A percentile compares a stretch with the other conserved stretches of the same genome.
These are phyloP conservation scores for Pomatostomus ruficeps DNA, from an alignment of 2,113 vertebrate genomes.

Conservation along the genomic window DNA sequence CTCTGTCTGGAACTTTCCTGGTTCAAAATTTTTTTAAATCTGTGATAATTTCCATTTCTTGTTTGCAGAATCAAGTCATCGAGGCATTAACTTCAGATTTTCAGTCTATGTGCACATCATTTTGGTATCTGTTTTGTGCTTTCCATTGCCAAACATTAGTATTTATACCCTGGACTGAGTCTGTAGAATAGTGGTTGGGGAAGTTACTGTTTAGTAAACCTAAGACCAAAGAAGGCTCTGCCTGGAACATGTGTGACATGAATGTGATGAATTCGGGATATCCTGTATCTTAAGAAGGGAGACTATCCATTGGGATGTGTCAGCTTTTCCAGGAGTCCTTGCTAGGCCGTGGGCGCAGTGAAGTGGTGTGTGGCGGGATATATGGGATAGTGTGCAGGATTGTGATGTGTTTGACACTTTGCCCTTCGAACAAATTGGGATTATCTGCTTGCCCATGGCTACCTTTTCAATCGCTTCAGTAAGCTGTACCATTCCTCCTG, in stretches of 20 bases:
- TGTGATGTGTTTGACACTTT: neutral
- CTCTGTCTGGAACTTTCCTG: neutral
- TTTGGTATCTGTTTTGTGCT: neutral
- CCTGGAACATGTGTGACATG: neutral
- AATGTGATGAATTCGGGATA: neutral
- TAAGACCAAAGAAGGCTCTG: neutral
- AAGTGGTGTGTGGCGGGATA: neutral
- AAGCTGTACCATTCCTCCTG: neutral
- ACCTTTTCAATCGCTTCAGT: fast-evolving
- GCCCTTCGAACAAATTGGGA: neutral
- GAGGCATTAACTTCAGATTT: neutral
- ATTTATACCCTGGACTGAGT: neutral
- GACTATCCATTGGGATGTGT: neutral
- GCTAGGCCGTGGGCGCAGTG: fast-evolving
- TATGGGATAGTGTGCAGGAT: neutral
- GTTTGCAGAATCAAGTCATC: neutral
- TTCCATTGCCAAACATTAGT: neutral
- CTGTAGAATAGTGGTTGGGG: neutral
- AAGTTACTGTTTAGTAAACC: neutral
- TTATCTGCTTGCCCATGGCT: neutral
- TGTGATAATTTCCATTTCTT: neutral
- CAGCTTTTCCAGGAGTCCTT: neutral
- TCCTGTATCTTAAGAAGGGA: neutral
- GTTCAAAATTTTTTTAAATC: neutral
- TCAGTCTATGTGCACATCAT: neutral